A percentile compares a stretch with the other conserved stretches of the same genome.
Evolutionary conservation across 2,797 vertebrate species (phyloP).

Genomic region (Harpagifer antarcticus): DNA sequence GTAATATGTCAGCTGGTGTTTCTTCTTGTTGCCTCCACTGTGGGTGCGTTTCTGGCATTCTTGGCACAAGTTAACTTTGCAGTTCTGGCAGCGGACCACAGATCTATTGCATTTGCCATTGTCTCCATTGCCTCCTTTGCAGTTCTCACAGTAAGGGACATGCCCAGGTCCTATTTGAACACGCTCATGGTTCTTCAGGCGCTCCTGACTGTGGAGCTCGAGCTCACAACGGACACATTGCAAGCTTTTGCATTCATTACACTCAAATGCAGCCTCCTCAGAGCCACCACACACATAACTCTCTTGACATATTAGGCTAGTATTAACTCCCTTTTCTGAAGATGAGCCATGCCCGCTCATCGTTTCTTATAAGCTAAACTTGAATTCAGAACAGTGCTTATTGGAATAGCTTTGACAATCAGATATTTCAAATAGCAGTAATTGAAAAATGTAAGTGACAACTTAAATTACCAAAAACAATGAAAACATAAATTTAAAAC

Average conservation of each 20-base stretch:
- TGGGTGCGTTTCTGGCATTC: constrained; percentile 98
- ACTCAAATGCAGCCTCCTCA: constrained; percentile 94
- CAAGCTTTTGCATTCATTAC: constrained; percentile 93
- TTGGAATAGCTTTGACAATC: constrained; percentile 54
- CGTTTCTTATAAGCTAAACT: constrained; percentile 66
- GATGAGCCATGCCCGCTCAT: constrained; percentile 93
- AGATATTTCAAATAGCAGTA: constrained; percentile 32
- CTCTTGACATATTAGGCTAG: constrained; percentile 92
- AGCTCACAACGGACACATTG: constrained; percentile 94
- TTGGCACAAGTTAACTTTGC: constrained; percentile 94
- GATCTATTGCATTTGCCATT: constrained; percentile 86
- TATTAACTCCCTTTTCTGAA: constrained; percentile 90
- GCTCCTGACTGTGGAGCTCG: constrained; percentile 92
- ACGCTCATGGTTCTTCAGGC: constrained; percentile 90
- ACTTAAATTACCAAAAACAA: constrained; percentile 16
- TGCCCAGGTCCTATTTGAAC: constrained; percentile 91
- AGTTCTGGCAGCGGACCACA: constrained; percentile 93
- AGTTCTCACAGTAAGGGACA: constrained; percentile 93
- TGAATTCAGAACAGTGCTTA: constrained; percentile 51
- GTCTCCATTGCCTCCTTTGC: constrained; percentile 89
- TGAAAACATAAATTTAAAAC: constrained; percentile 45
- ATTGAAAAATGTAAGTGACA: constrained; percentile 34
- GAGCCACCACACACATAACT: constrained; percentile 94
- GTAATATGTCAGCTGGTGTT: constrained; percentile 91
- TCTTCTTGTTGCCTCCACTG: constrained; percentile 92